These are phyloP conservation scores for Eubasilissa regina DNA, from an alignment of 1,140 invertebrate species.

Conservation along the genomic window DNA sequence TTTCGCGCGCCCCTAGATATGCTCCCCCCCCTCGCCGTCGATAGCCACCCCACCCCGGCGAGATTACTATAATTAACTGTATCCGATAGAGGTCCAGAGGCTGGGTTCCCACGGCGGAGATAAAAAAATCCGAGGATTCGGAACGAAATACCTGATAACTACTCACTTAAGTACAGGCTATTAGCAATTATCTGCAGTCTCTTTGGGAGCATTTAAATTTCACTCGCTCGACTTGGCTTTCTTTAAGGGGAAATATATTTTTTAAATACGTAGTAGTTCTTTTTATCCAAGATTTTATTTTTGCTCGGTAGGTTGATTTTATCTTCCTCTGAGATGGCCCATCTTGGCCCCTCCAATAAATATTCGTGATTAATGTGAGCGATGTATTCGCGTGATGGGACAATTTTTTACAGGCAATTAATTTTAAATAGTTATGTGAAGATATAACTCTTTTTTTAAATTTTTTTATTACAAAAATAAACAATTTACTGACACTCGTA, in stretches of 20 bases:
- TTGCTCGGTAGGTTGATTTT: no score
- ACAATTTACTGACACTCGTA: no score
- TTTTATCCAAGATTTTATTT: no score
- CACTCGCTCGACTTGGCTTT: slow-evolving; percentile 8
- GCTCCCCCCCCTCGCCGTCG: not conserved
- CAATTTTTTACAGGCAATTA: no score
- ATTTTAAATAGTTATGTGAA: no score
- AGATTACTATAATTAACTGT: slow-evolving; percentile 34
- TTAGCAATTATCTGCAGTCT: slow-evolving; percentile 6
- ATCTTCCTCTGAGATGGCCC: no score
- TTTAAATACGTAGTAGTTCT: no score
- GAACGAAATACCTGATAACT: slow-evolving; percentile 7
- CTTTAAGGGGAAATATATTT: slow-evolving; percentile 1
- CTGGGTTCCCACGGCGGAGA: not conserved
- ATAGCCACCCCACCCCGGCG: not conserved
- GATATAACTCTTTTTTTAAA: no score
- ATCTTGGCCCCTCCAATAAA: no score
- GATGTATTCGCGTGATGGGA: no score
- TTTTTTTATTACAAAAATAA: no score
- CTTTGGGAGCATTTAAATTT: slow-evolving; percentile 1
- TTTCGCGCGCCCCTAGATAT: not conserved
- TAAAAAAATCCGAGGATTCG: not conserved
- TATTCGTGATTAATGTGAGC: no score
- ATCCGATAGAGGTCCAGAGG: not conserved
- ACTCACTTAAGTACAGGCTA: slow-evolving; percentile 1